These are phyloP conservation scores for Branchellion lobata DNA, from an alignment of 2,888 invertebrate species.

Conservation along the genomic window DNA sequence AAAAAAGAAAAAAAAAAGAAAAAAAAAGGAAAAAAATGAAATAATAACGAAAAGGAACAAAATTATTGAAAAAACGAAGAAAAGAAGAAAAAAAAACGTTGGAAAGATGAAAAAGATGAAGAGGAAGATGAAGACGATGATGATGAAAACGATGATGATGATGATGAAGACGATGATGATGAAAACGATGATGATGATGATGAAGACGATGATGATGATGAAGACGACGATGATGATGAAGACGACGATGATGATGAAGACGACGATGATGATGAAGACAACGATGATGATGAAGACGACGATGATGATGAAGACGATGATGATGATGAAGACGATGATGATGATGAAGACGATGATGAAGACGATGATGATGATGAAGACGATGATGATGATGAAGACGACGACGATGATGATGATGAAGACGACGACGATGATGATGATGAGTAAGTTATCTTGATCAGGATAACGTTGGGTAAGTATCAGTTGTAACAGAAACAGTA, in stretches of 20 bases:
- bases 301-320: constrained; percentile 1
- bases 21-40: not conserved
- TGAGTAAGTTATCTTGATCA: not conserved
- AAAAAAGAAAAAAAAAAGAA: too few species aligned
- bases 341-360: not conserved
- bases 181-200: constrained; percentile 23
- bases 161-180: constrained; percentile 8
- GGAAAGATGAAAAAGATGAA: not conserved
- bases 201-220: constrained; percentile 23
- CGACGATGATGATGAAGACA: constrained; percentile 18
- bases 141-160: not conserved
- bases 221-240: constrained; percentile 23
- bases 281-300: constrained; percentile 17
- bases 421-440: constrained; percentile 24
- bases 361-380: not conserved
- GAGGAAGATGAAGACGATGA: not conserved
- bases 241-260: constrained; percentile 6
- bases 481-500: too few species aligned
- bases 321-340: not conserved
- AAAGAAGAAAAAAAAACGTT: not conserved
- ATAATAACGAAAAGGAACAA: not conserved
- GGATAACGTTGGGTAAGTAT: too few species aligned
- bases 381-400: not conserved
- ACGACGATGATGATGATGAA: not conserved
- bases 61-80: not conserved